Evolutionary conservation across 1,140 invertebrate genomes (phyloP), one percentile per base, ranked within the genome.

Genomic region (Anoplolepis gracilipes): DNA sequence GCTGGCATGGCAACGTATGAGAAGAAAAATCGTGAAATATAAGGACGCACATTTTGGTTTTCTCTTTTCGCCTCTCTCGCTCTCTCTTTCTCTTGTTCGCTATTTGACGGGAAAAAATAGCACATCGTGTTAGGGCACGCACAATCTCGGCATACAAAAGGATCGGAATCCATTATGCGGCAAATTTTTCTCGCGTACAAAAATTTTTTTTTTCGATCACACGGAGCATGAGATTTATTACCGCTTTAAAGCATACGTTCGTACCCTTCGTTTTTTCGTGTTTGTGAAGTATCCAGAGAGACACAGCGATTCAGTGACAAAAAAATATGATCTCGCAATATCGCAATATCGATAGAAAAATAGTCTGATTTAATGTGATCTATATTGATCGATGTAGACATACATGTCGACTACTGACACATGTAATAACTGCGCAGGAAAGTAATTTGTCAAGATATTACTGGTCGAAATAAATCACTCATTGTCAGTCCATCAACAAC

Each of bases 81-180:
- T 73, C 53, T n/a, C n/a, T 36, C n/a, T 36, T 1, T 53, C 28
- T 11, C 19, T 64, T 8, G 59, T 42, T 78, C 55, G 36, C 25
- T 30, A 30, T 72, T 70, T 36, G 53, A 81, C 1, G 22, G 22
- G 5, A 3, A 28, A 46, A 33, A 39, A 59, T 16, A 55, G 8
- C 8, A 33, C n/a, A 59, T 3, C 13, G 8, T 22, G 61, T n/a
- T 11, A 25, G 67, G 30, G 72, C 42, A 25, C 55, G 55, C 33
- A 11, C n/a, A 73, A 59, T 59, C 53, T 49, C n/a, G n/a, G n/a
- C 36, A 8, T 49, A 82, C 78, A 76, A 84, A 86, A 64, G 39
- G 55, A 87, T 75, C 53, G 78, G 67, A 87, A 84, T 87, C 70
- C 85, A 87, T 77, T 84, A 70, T 72, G 39, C 25, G 39, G 65